Evolutionary conservation across 2,797 vertebrate species (phyloP), one percentile per base, ranked within the genome.

Genomic region (Rhabdophis nuchalis): DNA sequence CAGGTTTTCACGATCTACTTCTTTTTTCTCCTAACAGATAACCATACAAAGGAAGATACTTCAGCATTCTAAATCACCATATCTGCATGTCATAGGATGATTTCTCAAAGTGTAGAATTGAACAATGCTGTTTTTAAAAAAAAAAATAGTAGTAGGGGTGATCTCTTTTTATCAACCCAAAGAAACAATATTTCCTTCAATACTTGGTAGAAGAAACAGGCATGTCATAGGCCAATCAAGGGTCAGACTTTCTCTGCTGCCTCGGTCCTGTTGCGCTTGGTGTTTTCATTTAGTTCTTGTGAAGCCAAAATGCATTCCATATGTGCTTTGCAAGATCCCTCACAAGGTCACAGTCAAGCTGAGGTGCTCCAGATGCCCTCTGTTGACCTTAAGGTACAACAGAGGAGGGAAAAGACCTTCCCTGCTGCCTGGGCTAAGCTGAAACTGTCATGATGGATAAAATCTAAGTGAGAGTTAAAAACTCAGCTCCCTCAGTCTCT

Each of bases 271-370:
- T 94, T 94, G 91, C 90, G 86, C 88, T 94, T 88, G 85, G 68
- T 93, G 92, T 94, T 94, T 94, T 92, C 91, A 91, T 95, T 95
- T 96, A 96, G 96, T 96, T 95, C 96, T 96, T 95, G 94, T 94
- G 96, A 97, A 97, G 94, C 94, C 32, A 94, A 96, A 97, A 97
- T 96, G 92, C 90, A 50, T 96, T 97, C 97, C 97, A 97, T 97
- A 97, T 97, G 96, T 97, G 93, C 93, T 94, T 94, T 93, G 95
- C 93, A 93, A 96, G 95, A 95, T 91, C 96, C 96, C 58, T 82
- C 0, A 2, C 95, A 96, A 96, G 96, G 96, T 97, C 96, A 96
- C 88, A 94, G 96, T 95, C 96, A 96, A 97, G 93, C 90, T 2
- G 92, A 96, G 97, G 95, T 94, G 95, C 95, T 96, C 89, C 93